phyloP scores from a whole-genome alignment of 1,140 invertebrate species.

The Leptonema lineaticorne region DNA sequence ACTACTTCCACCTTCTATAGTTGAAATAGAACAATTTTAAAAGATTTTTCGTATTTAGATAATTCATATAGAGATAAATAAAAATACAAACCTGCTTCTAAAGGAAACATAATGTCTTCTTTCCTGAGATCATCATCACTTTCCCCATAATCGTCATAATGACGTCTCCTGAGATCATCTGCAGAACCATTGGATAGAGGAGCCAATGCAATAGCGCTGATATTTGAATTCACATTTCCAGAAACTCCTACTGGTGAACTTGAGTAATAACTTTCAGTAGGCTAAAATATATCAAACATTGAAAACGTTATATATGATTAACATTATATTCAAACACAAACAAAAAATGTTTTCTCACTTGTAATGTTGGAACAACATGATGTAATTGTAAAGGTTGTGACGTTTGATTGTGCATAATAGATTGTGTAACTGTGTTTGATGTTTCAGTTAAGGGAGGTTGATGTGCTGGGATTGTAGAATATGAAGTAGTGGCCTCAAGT shows the following conservation, averaged over 20 bases:
- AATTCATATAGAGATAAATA: neutral
- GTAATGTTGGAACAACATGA: slow-evolving; percentile 44
- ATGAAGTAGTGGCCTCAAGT: slow-evolving; percentile 64
- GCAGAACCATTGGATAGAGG: slow-evolving; percentile 59
- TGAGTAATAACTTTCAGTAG: slow-evolving; percentile 49
- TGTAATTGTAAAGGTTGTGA: slow-evolving; percentile 39
- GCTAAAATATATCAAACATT: slow-evolving; percentile 13
- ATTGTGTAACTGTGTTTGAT: neutral
- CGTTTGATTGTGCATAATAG: neutral
- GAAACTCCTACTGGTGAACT: slow-evolving; percentile 50
- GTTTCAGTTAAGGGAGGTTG: slow-evolving; percentile 1
- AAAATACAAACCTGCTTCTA: slow-evolving; percentile 60
- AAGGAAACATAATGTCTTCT: slow-evolving; percentile 83
- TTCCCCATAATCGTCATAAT: slow-evolving; percentile 81
- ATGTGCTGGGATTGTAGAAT: neutral
- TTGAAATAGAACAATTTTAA: slow-evolving; percentile 33
- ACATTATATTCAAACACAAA: neutral
- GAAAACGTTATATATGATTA: neutral
- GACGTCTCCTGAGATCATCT: slow-evolving; percentile 56
- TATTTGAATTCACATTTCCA: slow-evolving; percentile 34
- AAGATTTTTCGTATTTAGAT: neutral
- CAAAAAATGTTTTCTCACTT: slow-evolving; percentile 34
- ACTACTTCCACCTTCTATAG: slow-evolving; percentile 67
- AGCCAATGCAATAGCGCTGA: slow-evolving; percentile 43
- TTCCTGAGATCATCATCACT: slow-evolving; percentile 86